phyloP scores from a whole-genome alignment of 2,797 vertebrate species.

The Allobates femoralis region DNA sequence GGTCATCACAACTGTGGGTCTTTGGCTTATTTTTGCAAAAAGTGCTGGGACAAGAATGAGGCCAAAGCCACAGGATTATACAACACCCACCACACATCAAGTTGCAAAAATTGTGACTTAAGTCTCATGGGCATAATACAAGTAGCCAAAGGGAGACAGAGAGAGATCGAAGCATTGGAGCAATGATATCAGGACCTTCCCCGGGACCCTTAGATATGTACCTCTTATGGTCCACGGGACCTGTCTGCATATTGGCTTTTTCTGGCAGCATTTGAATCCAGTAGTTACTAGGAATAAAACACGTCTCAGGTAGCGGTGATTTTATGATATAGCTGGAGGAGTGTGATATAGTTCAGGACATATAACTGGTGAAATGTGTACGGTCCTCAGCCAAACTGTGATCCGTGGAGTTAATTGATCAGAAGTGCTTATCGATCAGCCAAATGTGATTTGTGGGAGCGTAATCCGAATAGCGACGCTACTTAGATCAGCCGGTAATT shows the following conservation, averaged over 20 bases:
- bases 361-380: not conserved
- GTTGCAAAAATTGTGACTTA: too few species aligned
- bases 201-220: constrained; percentile 7
- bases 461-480: not conserved
- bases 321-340: not conserved
- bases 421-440: not conserved
- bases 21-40: too few species aligned
- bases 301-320: not conserved
- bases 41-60: not conserved
- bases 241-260: constrained; percentile 15
- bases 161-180: not conserved
- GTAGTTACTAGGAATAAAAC: constrained; percentile 28
- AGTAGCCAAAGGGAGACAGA: too few species aligned
- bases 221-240: constrained; percentile 27
- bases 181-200: not conserved
- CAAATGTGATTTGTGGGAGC: not conserved
- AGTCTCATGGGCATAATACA: not conserved
- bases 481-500: too few species aligned
- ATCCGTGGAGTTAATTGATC: not conserved
- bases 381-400: not conserved
- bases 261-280: constrained; percentile 33
- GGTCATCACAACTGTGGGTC: too few species aligned
- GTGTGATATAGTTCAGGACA: not conserved
- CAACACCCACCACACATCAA: too few species aligned
- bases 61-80: too few species aligned